Evolutionary conservation across 2,888 invertebrate species (phyloP).

Genomic region (Andricus quercusramuli): DNA sequence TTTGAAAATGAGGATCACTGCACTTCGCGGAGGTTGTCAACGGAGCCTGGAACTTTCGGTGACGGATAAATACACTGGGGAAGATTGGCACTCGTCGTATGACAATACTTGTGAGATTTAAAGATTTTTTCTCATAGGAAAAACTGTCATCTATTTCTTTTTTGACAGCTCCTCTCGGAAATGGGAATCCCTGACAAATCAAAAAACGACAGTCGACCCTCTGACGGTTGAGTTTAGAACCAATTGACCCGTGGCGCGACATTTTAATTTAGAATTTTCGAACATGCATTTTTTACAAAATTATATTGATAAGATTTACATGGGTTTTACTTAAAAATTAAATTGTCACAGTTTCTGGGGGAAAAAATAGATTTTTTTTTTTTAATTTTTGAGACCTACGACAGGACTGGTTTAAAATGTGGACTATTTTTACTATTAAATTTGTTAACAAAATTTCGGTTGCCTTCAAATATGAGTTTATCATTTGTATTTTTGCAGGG

Average conservation of each 20-base stretch:
- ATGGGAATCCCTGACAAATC: not conserved
- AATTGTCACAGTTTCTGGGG: too few species aligned
- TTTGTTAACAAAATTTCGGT: too few species aligned
- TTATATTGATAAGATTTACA: too few species aligned
- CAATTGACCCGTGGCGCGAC: not conserved
- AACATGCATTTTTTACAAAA: not conserved
- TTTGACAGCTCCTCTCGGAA: not conserved
- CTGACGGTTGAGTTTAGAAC: not conserved
- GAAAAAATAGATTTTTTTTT: too few species aligned
- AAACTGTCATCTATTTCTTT: not conserved
- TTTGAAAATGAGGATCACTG: constrained; percentile 78
- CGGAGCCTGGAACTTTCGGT: constrained; percentile 78
- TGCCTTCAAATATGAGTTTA: too few species aligned
- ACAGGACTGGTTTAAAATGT: too few species aligned
- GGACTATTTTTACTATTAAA: too few species aligned
- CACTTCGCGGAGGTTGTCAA: constrained; percentile 63
- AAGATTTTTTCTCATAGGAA: not conserved
- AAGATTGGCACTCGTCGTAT: constrained; percentile 81
- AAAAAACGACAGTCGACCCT: not conserved
- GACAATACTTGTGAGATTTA: constrained; percentile 78
- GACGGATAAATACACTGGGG: constrained; percentile 80
- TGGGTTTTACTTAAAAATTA: too few species aligned
- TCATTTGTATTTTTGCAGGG: too few species aligned
- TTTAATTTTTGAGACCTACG: too few species aligned
- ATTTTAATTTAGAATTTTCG: not conserved